Conservation (phyloP, 2,797 vertebrate species). For the Acanthopagrus latus region DNA sequence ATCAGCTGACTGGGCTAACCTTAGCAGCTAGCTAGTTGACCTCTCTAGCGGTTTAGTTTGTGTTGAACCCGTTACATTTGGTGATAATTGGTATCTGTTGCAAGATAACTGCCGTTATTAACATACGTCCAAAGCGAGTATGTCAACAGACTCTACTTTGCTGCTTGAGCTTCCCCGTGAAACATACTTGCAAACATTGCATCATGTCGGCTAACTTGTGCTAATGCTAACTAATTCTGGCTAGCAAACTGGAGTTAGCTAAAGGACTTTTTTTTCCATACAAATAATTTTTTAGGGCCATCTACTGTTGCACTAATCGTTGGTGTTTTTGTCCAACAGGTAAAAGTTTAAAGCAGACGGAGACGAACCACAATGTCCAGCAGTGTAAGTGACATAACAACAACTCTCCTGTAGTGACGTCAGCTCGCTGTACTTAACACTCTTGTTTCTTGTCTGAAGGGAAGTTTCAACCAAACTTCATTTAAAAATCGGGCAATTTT, state of each 20-base stretch:
- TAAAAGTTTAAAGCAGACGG: slow-evolving; percentile 1
- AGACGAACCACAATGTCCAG: slow-evolving; percentile 62
- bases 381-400: slow-evolving; percentile 66
- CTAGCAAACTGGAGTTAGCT: not conserved
- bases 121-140: too few species aligned
- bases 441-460: not conserved
- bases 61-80: not conserved
- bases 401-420: not conserved
- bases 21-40: not conserved
- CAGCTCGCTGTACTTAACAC: not conserved
- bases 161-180: fast-evolving
- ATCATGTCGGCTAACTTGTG: slow-evolving; percentile 25
- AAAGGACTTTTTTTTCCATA: not conserved
- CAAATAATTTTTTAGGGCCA: fast-evolving
- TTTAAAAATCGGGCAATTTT: not conserved
- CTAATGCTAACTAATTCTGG: not conserved
- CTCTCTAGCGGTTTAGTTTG: not conserved
- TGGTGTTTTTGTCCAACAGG: slow-evolving; percentile 31
- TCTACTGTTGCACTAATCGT: fast-evolving
- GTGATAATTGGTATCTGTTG: fast-evolving
- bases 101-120: too few species aligned
- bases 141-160: fast-evolving
- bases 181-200: not conserved
- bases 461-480: not conserved
- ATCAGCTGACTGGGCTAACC: slow-evolving; percentile 50